phyloP scores from a whole-genome alignment of 2,113 vertebrate species.

The Zapornia atra region DNA sequence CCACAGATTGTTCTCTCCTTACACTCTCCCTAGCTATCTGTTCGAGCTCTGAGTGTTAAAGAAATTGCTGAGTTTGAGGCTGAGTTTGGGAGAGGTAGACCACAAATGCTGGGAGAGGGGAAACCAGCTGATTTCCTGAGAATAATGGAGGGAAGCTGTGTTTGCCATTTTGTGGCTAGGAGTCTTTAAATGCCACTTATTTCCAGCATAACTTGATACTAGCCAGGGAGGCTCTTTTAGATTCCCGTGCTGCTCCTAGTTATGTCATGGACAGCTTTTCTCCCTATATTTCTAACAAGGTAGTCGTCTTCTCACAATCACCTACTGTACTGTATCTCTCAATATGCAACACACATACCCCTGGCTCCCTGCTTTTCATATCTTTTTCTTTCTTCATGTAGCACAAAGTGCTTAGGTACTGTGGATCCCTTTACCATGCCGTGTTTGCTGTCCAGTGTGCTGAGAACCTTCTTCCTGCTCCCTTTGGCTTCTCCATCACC shows the following conservation, averaged over 20 bases:
- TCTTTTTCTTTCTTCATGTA: neutral
- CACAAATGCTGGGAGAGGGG: neutral
- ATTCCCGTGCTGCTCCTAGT: neutral
- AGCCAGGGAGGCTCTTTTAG: neutral
- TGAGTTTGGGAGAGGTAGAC: neutral
- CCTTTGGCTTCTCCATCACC: neutral
- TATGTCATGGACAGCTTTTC: neutral
- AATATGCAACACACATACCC: neutral
- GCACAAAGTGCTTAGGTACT: neutral
- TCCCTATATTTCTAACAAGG: neutral
- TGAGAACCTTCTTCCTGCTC: neutral
- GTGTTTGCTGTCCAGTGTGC: neutral
- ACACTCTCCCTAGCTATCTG: neutral
- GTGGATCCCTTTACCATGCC: fast-evolving
- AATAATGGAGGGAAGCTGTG: neutral
- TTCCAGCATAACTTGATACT: neutral
- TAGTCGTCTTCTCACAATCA: neutral
- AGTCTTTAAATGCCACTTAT: neutral
- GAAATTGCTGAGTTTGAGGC: neutral
- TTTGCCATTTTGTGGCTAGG: neutral
- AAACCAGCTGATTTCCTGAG: neutral
- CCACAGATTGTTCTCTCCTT: neutral
- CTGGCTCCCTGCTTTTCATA: neutral
- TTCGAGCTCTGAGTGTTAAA: neutral
- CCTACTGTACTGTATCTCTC: neutral